Percentiles rank a stretch among this genome's conserved stretches.
These are phyloP conservation scores for Melolontha melolontha DNA, from an alignment of 2,888 invertebrate species.

Conservation along the genomic window DNA sequence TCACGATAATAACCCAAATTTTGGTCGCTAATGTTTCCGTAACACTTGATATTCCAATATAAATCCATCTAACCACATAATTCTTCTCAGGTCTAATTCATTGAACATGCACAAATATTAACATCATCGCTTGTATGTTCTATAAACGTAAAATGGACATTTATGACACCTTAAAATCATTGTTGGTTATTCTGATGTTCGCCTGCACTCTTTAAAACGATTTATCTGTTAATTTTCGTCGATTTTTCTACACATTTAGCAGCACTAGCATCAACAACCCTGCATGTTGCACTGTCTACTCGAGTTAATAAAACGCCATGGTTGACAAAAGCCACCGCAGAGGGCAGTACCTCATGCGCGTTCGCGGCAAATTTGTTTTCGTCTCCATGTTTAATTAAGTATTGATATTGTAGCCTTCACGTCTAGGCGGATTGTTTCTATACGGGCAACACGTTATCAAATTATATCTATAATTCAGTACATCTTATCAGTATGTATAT, in stretches of 20 bases:
- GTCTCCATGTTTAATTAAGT: too few species aligned
- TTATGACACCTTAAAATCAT: constrained; percentile 6
- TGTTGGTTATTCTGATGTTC: not conserved
- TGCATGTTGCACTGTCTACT: constrained; percentile 14
- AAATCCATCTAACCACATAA: too few species aligned
- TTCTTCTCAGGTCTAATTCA: too few species aligned
- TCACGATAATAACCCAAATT: too few species aligned
- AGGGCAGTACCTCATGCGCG: not conserved
- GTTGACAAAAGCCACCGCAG: not conserved
- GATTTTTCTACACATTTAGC: not conserved
- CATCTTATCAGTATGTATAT: too few species aligned
- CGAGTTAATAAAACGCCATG: not conserved
- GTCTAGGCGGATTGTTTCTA: too few species aligned
- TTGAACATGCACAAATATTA: constrained; percentile 1
- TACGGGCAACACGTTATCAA: too few species aligned
- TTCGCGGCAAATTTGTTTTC: too few species aligned
- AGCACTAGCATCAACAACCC: constrained; percentile 12
- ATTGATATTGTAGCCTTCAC: too few species aligned
- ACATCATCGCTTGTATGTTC: not conserved
- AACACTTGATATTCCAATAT: too few species aligned
- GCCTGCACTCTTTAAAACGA: not conserved
- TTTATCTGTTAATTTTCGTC: constrained; percentile 4
- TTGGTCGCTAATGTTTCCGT: too few species aligned
- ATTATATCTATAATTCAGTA: too few species aligned
- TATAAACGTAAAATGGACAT: constrained; percentile 21